phyloP scores from a whole-genome alignment of 2,888 invertebrate genomes.

The Lepidocyrtoides sp. region DNA sequence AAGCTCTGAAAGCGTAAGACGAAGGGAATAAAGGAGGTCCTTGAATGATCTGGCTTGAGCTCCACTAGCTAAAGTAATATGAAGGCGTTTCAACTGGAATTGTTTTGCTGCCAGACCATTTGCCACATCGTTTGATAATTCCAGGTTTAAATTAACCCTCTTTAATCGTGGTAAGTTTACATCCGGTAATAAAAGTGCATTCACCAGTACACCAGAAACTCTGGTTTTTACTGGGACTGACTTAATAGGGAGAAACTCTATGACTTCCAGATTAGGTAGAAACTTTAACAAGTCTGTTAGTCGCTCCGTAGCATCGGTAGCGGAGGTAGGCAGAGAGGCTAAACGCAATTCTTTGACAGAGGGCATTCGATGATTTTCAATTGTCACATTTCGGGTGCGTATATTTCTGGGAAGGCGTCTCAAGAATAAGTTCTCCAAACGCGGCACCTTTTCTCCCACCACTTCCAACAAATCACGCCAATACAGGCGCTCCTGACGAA shows the following conservation, averaged over 20 bases:
- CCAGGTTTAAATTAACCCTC: conserved; percentile 69
- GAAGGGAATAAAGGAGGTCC: conserved; percentile 60
- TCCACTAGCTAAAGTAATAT: conserved; percentile 46
- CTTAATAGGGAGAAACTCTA: conserved; percentile 57
- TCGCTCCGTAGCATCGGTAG: conserved; percentile 11
- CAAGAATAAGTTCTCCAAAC: conserved; percentile 66
- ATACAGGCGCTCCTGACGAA: conserved; percentile 65
- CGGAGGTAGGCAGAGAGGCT: conserved; percentile 51
- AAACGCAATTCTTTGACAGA: conserved; percentile 69
- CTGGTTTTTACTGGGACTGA: conserved; percentile 30
- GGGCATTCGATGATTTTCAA: conserved; percentile 39
- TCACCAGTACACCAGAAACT: conserved; percentile 58
- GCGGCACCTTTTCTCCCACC: conserved; percentile 59
- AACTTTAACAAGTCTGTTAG: conserved; percentile 71
- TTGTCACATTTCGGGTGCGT: not conserved
- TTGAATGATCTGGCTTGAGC: conserved; percentile 70
- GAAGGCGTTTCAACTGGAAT: conserved; percentile 61
- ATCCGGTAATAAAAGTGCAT: conserved; percentile 38
- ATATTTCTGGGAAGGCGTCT: conserved; percentile 56
- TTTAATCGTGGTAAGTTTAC: conserved; percentile 55
- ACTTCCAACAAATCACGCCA: conserved; percentile 67
- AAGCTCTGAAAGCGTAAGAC: conserved; percentile 60
- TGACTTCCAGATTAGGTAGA: conserved; percentile 75
- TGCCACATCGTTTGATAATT: conserved; percentile 60
- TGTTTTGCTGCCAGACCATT: conserved; percentile 61